These are phyloP conservation scores for Drosophila colorata DNA, from an alignment of 2,888 invertebrate genomes.

Conservation along the genomic window DNA sequence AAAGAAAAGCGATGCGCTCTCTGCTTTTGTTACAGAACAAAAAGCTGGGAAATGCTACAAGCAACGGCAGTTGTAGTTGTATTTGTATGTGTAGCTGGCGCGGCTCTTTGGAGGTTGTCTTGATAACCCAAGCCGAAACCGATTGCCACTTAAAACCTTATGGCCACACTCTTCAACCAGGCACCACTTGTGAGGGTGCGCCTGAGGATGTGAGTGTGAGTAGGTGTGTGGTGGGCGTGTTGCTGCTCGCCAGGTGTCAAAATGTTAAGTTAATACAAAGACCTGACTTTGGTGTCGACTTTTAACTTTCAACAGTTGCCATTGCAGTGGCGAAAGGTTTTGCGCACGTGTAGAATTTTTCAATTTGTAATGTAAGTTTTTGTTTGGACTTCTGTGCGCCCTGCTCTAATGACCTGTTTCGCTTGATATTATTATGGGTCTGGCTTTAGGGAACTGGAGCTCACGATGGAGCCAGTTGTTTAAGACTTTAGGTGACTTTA, in stretches of 20 bases:
- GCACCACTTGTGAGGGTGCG: slow-evolving; percentile 33
- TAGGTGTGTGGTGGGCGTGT: slow-evolving; percentile 6
- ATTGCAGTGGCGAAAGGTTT: slow-evolving; percentile 37
- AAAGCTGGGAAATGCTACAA: slow-evolving; percentile 64
- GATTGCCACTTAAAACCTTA: slow-evolving; percentile 77
- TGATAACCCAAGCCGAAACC: slow-evolving; percentile 75
- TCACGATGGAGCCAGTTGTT: background rate
- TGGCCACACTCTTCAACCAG: slow-evolving; percentile 66
- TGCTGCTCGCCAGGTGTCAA: slow-evolving; percentile 62
- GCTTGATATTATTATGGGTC: slow-evolving; percentile 40
- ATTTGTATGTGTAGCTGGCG: slow-evolving; percentile 21
- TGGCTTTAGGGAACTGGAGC: slow-evolving; percentile 9
- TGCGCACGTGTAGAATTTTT: slow-evolving; percentile 71
- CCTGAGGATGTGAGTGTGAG: slow-evolving; percentile 3
- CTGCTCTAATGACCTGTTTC: slow-evolving; percentile 69
- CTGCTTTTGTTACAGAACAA: slow-evolving; percentile 53
- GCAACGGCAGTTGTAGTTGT: slow-evolving; percentile 28
- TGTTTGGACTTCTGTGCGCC: slow-evolving; percentile 18
- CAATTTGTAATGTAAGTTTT: slow-evolving; percentile 64
- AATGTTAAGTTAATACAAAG: slow-evolving; percentile 78
- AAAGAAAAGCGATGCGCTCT: slow-evolving; percentile 33
- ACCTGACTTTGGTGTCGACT: slow-evolving; percentile 70
- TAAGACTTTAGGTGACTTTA: slow-evolving; percentile 46
- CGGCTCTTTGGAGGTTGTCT: slow-evolving; percentile 48
- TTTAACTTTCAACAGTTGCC: slow-evolving; percentile 67